Base-by-base conservation (phyloP, 2,113 vertebrate genomes). In the Mobula hypostoma region DNA sequence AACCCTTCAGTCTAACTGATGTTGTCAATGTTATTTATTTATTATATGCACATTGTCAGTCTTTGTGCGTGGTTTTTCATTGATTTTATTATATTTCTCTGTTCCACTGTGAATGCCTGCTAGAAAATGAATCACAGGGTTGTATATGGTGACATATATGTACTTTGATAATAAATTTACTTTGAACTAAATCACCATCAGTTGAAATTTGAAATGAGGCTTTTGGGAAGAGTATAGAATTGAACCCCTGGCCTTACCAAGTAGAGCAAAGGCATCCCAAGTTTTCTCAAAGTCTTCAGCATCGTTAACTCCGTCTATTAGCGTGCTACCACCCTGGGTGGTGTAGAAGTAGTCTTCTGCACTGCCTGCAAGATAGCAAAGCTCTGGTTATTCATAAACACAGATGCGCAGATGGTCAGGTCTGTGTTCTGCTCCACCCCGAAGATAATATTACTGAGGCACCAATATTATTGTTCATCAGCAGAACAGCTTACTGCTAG, bases 261-360 rank as follows among this genome's bases (percentile, higher is more conserved):
- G 97, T 63, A 99, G 95, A 0, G 95, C 95, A 95, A 99, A 98
- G 83, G 98, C 98, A 0, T 97, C 97, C 21, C 97, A 97, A 0
- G 98, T 99, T 96, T 97, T 99, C 94, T 97, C 95, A 27, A 99
- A 97, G 95, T 98, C 98, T 5, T 97, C 96, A 0, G 98, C 98
- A 0, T 99, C 98, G 0, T 98, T 96, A 21, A 99, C 96, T 0
- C 98, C 98, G 0, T 98, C 96, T 0, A 99, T 98, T 56, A 48
- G 4, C 90, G 97, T 97, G 95, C 98, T 96, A 68, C 98, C 98
- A 2, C 99, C 98, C 82, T 98, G 95, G 29, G 97, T 97, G 0
- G 98, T 96, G 94, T 98, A 99, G 95, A 96, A 97, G 95, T 99
- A 99, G 94, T 99, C 98, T 94, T 99, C 97, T 0, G 98, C 98